phyloP scores from a whole-genome alignment of 2,797 vertebrate species.

The Sebastes kiyomatsui region DNA sequence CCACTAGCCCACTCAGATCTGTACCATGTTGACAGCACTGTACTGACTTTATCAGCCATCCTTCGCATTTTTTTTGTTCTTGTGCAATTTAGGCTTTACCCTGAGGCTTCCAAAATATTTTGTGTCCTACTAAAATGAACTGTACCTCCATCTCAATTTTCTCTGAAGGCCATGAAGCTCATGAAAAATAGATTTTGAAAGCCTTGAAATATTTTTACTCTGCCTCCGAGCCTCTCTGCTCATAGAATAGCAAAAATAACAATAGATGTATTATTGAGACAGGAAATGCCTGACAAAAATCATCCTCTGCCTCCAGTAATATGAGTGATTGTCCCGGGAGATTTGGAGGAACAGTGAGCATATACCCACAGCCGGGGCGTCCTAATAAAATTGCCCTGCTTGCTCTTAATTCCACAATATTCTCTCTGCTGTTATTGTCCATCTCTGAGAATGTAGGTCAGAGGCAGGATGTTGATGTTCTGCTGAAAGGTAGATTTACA shows the following conservation, averaged over 20 bases:
- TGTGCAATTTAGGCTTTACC: constrained; percentile 26
- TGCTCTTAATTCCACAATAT: constrained; percentile 76
- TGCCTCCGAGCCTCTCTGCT: constrained; percentile 47
- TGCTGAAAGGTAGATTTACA: constrained; percentile 69
- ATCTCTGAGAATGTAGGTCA: constrained; percentile 76
- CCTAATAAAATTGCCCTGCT: constrained; percentile 66
- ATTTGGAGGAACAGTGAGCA: constrained; percentile 59
- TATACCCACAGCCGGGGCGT: constrained; percentile 16
- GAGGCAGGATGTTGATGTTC: constrained; percentile 60
- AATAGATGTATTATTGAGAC: constrained; percentile 70
- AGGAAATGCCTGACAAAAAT: constrained; percentile 69
- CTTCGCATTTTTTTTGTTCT: constrained; percentile 16
- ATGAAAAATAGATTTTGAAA: constrained; percentile 73
- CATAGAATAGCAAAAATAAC: constrained; percentile 57
- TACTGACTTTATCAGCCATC: constrained; percentile 12
- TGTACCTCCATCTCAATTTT: constrained; percentile 49
- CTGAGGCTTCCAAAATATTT: constrained; percentile 46
- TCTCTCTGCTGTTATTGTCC: constrained; percentile 62
- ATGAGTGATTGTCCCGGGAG: constrained; percentile 64
- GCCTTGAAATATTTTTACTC: constrained; percentile 65
- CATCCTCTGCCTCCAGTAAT: constrained; percentile 63
- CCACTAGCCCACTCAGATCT: neutral
- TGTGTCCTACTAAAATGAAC: constrained; percentile 59
- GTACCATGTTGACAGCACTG: neutral
- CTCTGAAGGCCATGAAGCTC: constrained; percentile 59